These are phyloP conservation scores for Zaprionus capensis DNA, from an alignment of 1,140 invertebrate genomes.

Conservation along the genomic window DNA sequence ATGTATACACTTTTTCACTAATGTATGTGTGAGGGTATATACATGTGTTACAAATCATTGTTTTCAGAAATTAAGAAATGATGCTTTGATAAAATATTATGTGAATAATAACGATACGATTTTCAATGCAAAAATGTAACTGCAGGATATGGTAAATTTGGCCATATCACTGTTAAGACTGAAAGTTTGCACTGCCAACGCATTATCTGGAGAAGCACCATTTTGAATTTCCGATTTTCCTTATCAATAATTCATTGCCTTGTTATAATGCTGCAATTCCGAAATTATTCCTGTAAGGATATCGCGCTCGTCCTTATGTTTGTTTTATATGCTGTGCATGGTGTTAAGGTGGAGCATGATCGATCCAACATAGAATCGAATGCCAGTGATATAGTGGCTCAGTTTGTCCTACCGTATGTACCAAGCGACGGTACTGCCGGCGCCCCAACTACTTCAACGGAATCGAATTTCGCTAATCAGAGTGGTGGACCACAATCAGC, in stretches of 20 bases:
- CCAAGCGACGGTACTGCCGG: not conserved
- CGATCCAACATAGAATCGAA: not conserved
- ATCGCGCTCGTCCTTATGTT: not conserved
- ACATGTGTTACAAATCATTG: not conserved
- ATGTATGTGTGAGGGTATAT: not conserved
- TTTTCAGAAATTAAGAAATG: not conserved
- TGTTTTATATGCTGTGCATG: not conserved
- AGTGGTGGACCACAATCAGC: conserved; percentile 13
- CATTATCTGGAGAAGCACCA: not conserved
- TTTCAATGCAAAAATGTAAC: not conserved
- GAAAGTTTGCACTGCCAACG: not conserved
- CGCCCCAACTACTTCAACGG: conserved; percentile 31
- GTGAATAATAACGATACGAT: not conserved
- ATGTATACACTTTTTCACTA: conserved; percentile 1
- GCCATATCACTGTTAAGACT: not conserved
- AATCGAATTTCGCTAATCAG: conserved; percentile 45
- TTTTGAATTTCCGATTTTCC: not conserved
- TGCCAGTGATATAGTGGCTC: conserved; percentile 75
- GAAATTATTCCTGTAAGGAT: not conserved
- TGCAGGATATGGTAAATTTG: not conserved
- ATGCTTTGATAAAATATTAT: not conserved
- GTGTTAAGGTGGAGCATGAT: not conserved
- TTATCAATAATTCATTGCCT: not conserved
- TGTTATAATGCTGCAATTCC: not conserved
- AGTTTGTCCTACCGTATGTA: conserved; percentile 59